Base-by-base conservation (phyloP, 64 coral and sea anemone genomes). In the Porites australiensis region DNA sequence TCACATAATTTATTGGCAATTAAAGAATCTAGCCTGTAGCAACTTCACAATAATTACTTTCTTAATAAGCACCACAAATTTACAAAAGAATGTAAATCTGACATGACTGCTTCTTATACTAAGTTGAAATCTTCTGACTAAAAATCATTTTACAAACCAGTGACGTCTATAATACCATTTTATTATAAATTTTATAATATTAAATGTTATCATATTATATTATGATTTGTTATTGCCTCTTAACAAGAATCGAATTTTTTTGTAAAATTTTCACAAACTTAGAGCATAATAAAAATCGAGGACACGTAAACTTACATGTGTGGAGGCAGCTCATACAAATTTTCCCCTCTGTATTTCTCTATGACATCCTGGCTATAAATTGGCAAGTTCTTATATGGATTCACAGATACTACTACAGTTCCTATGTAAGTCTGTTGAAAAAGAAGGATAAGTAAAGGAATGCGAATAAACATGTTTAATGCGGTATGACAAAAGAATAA, bases 271-370 rank as follows among this genome's bases (percentile, higher is more conserved):
- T 78, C 18, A 78, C 27, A 50, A 78, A 58, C 37, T 9, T 18
- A 51, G 6, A 50, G 52, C 11, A 78, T 78, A 48, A 15, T 45
- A 44, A 46, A 50, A 60, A 44, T 16, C 9, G 2, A 8, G 21
- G 71, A 19, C 48, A 64, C 4, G 14, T 75, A 47, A 82, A 89
- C 98, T 96, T 83, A 99, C 98, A 99, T 86, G 57, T 99, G 98
- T 4, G 98, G 98, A 1, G 98, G 94, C 8, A 99, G 85, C 77
- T 99, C 98, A 49, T 99, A 99, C 5, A 99, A 58, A 47, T 99
- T 99, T 79, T 96, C 98, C 4, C 98, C 98, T 75, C 98, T 70
- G n/a, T 99, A 99, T 73, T 99, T 93, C 10, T 99, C 94, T 10
- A 99, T 94, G 54, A 93, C 61, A 70, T 95, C 83, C 50, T 79